Conservation (phyloP, 2,888 invertebrate genomes). For the Aspidapion aeneum region DNA sequence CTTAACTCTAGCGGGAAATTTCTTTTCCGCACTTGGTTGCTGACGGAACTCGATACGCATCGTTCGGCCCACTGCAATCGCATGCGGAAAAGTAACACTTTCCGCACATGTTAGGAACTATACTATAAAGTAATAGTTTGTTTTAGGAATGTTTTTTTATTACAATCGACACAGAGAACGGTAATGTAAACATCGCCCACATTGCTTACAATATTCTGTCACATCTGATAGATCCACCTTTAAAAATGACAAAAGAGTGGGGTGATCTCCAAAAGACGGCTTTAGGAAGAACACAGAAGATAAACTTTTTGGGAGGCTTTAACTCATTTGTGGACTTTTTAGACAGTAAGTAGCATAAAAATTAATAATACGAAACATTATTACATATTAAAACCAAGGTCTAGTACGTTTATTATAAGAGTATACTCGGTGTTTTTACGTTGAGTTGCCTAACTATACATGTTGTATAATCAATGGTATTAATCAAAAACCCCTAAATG, state of each 20-base stretch:
- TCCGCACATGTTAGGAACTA: too few species aligned
- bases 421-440: too few species aligned
- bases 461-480: too few species aligned
- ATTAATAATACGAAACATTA: too few species aligned
- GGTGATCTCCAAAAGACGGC: constrained; percentile 52
- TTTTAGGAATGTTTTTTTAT: constrained; percentile 42
- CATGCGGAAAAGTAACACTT: too few species aligned
- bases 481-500: too few species aligned
- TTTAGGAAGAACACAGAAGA: constrained; percentile 48
- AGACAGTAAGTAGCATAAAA: constrained; percentile 46
- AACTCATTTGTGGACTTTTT: constrained; percentile 55
- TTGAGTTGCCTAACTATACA: too few species aligned
- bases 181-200: constrained; percentile 38
- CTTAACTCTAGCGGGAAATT: too few species aligned
- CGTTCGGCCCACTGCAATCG: too few species aligned
- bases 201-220: constrained; percentile 37
- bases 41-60: too few species aligned
- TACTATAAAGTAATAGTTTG: too few species aligned
- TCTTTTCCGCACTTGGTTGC: too few species aligned
- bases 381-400: background rate
- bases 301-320: constrained; percentile 57
- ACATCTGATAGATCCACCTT: constrained; percentile 47
- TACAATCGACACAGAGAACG: constrained; percentile 36
- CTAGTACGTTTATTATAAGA: background rate
- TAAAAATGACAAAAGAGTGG: constrained; percentile 52